phyloP scores from a whole-genome alignment of 2,888 invertebrate genomes.

The Dryococelus australis region DNA sequence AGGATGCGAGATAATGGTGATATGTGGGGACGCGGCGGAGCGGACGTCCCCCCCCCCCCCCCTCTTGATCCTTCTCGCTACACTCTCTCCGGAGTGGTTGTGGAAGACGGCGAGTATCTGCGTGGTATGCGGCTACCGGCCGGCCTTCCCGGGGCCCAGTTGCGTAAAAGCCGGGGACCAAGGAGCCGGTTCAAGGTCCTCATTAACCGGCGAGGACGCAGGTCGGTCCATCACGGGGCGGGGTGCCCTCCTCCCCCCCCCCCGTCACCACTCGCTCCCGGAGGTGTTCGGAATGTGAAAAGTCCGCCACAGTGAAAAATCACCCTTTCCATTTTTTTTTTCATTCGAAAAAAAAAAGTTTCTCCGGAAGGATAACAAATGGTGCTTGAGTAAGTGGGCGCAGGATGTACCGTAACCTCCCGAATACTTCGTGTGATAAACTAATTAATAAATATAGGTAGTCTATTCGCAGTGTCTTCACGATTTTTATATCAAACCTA shows the following conservation, averaged over 20 bases:
- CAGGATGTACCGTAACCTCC: too few relatives aligned
- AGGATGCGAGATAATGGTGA: too few relatives aligned
- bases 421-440: too few relatives aligned
- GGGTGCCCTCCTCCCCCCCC: neutral
- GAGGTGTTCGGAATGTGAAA: too few relatives aligned
- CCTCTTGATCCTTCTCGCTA: too few relatives aligned
- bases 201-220: neutral
- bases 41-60: neutral
- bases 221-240: neutral
- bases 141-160: neutral
- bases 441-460: too few relatives aligned
- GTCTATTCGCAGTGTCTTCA: too few relatives aligned
- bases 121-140: neutral
- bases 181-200: slow-evolving; percentile 16
- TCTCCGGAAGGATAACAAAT: too few relatives aligned
- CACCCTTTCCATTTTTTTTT: neutral
- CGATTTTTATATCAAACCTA: too few relatives aligned
- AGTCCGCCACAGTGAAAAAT: neutral
- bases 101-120: neutral
- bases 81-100: too few relatives aligned
- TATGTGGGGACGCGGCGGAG: neutral
- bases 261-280: neutral
- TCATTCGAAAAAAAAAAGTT: too few relatives aligned
- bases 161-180: neutral
- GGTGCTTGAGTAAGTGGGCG: too few relatives aligned